These are phyloP conservation scores for Macrobrachium rosenbergii DNA, from an alignment of 1,140 invertebrate genomes.

Conservation along the genomic window DNA sequence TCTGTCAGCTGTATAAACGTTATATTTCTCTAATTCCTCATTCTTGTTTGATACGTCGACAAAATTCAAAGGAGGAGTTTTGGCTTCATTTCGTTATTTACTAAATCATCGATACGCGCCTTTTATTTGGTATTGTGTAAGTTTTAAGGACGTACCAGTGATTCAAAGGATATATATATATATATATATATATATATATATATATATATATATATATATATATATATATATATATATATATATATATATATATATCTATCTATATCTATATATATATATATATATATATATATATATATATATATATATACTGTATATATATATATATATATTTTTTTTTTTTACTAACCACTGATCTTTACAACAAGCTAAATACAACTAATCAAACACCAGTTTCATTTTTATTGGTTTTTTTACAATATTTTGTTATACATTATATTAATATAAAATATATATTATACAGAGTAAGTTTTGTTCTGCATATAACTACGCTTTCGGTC, in stretches of 20 bases:
- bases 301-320: conserved; percentile 18
- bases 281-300: conserved; percentile 6
- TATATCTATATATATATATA: conserved; percentile 4
- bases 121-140: background rate
- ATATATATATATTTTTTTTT: background rate
- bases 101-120: background rate
- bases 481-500: background rate
- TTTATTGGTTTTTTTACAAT: too few species aligned
- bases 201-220: conserved; percentile 36
- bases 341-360: background rate
- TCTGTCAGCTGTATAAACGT: too few species aligned
- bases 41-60: too few species aligned
- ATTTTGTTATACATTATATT: background rate
- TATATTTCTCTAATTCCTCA: too few species aligned
- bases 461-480: background rate
- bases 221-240: conserved; percentile 35
- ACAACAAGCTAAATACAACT: background rate
- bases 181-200: conserved; percentile 3
- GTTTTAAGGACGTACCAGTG: background rate
- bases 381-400: too few species aligned
- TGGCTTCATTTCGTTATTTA: too few species aligned
- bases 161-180: background rate
- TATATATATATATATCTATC: conserved; percentile 29
- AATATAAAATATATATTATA: conserved; percentile 10
- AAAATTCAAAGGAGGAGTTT: too few species aligned